Evolutionary conservation across 2,888 invertebrate species (phyloP), one percentile per base, ranked within the genome.

Genomic region (Drosophila fungiperda): DNA sequence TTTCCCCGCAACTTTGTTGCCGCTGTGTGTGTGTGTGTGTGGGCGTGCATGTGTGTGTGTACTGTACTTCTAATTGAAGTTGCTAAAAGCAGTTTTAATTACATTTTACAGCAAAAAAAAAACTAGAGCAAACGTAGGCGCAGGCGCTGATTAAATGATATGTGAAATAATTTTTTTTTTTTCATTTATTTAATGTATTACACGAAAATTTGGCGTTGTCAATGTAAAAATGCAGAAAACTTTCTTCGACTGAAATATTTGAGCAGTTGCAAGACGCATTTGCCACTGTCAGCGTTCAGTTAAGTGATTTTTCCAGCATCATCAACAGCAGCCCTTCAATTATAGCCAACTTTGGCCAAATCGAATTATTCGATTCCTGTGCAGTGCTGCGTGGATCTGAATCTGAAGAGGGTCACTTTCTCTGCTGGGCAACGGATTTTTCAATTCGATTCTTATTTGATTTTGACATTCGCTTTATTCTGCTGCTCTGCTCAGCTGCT

Each of bases 31-130:
- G 1, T 15, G 15, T 54, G 42, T 45, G 20, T 38, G 23, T 33
- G n/a, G n/a, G 23, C 45, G 42, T 54, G 26, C 26, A 35, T 12
- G 50, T 60, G 35, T 49, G 38, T 72, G 42, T 61, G 40, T 63
- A 64, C 59, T 76, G 67, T 70, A 68, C 80, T 77, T 78, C 87
- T 86, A 88, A 84, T 84, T 84, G 83, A 84, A 73, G 89, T 65
- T 73, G 86, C 80, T 83, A 78, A 88, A 86, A 86, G 81, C 83
- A 68, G 80, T 88, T 84, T 88, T 86, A 84, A 84, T 84, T 84
- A 84, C 83, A 88, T 88, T 88, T 88, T 68, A 76, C 52, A 57
- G 49, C 73, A 29, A 29, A 29, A 29, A 29, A n/a, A 49, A 36
- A n/a, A 57, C 49, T 61, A 17, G 26, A 40, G 26, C 15, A 54